Evolutionary conservation across 2,888 invertebrate genomes (phyloP), one percentile per base, ranked within the genome.

Genomic region (Andricus quercusramuli): DNA sequence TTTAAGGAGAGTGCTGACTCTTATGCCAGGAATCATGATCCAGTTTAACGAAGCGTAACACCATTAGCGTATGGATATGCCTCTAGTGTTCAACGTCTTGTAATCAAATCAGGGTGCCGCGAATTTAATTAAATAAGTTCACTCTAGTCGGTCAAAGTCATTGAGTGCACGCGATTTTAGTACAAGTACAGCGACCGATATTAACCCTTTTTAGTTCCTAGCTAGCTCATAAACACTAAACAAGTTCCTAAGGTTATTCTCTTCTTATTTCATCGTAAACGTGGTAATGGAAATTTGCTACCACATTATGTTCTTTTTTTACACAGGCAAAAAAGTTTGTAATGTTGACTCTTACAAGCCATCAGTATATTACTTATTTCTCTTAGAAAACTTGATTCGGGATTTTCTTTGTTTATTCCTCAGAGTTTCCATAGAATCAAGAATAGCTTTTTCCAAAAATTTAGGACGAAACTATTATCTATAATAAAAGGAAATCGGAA

Each of bases 131-230:
- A 74, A 74, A 74, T 32, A 74, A 29, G 32, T 74, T 74, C 56
- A 74, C 20, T 51, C n/a, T 20, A 74, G 74, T 74, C 74, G 51
- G 74, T 32, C 74, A 56, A 74, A 74, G 74, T 74, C 74, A 74
- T 56, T 74, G 51, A 29, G n/a, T 74, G 47, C 51, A 56, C n/a
- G 51, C 13, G 20, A 56, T n/a, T 74, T 74, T n/a, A 11, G 51
- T 74, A 4, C 74, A 70, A 70, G 68, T 25, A 51, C 25, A 25
- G 3, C 47, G 11, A 70, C 8, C 41, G 13, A 68, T 3, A 47
- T 22, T 41, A 68, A 44, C 17, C 37, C 56, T 56, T 56, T n/a
- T n/a, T 56, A n/a, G n/a, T 56, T 56, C n/a, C 9, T 56, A 56
- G 56, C n/a, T 56, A 2, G 9, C n/a, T 56, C 8, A n/a, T 56